A percentile compares a stretch with the other conserved stretches of the same genome.
These are phyloP conservation scores for Oligia latruncula DNA, from an alignment of 2,888 invertebrate species.

Conservation along the genomic window DNA sequence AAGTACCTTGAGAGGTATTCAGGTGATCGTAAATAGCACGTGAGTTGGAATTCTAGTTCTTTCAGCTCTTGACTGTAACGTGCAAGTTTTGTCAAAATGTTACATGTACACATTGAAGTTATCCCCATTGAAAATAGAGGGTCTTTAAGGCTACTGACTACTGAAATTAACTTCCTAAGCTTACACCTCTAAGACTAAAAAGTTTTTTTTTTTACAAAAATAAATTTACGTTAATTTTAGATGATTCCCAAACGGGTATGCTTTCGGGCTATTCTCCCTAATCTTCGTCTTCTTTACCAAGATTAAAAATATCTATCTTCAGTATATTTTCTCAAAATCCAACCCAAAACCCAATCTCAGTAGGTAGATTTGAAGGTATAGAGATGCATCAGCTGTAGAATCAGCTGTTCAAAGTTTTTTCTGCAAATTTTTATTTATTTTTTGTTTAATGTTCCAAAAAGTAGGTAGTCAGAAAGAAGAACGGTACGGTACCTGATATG, in stretches of 20 bases:
- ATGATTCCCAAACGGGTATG: not conserved
- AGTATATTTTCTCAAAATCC: not conserved
- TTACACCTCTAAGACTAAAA: not conserved
- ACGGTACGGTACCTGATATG: constrained; percentile 75
- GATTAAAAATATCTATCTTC: not conserved
- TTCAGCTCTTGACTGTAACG: not conserved
- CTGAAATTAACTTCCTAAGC: not conserved
- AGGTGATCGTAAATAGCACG: constrained; percentile 38
- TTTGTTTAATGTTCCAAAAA: constrained; percentile 44
- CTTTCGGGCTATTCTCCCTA: not conserved
- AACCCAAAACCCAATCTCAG: constrained; percentile 1
- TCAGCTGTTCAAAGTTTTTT: constrained; percentile 61
- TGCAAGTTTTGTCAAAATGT: not conserved
- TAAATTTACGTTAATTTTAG: no score
- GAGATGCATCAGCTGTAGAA: constrained; percentile 51
- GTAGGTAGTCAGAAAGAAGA: constrained; percentile 59
- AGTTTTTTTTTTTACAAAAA: no score
- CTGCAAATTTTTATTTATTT: constrained; percentile 23
- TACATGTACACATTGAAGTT: not conserved
- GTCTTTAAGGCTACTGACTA: not conserved
- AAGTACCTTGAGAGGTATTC: constrained; percentile 15
- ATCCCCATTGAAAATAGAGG: not conserved
- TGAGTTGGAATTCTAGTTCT: not conserved
- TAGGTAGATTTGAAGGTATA: constrained; percentile 12
- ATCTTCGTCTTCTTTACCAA: not conserved